A percentile compares a stretch with the other conserved stretches of the same genome.
Evolutionary conservation across 2,113 vertebrate species (phyloP).

Genomic region (zebrafish (Danio rerio)): DNA sequence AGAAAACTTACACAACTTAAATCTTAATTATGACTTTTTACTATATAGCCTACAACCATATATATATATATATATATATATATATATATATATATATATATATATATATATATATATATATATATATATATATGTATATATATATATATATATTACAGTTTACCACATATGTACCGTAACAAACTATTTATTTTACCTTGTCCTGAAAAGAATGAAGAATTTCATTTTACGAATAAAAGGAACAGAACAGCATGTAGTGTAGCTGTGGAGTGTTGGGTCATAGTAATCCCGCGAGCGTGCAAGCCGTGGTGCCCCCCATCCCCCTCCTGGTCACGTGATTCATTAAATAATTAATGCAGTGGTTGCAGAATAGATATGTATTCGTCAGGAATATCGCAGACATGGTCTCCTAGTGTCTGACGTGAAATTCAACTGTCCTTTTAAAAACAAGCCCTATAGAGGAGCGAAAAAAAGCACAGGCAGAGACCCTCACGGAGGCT

Average conservation of each 20-base stretch:
- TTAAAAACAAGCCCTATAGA: slow-evolving; percentile 90
- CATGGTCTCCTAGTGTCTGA: slow-evolving; percentile 90
- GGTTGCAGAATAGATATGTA: slow-evolving; percentile 98
- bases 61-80: too few species aligned
- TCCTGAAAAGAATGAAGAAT: slow-evolving; percentile 22
- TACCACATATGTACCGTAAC: slow-evolving; percentile 30
- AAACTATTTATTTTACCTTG: slow-evolving; percentile 21
- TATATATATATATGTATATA: too few species aligned
- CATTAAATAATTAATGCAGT: slow-evolving; percentile 99
- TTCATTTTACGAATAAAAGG: slow-evolving; percentile 35
- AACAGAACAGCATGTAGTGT: slow-evolving; percentile 56
- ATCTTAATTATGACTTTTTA: not conserved
- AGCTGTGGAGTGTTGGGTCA: slow-evolving; percentile 85
- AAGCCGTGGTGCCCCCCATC: slow-evolving; percentile 81
- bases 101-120: too few species aligned
- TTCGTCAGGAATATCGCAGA: slow-evolving; percentile 93
- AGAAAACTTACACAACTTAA: slow-evolving; percentile 10
- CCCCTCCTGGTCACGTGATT: slow-evolving; percentile 91
- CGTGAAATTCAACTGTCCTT: slow-evolving; percentile 96
- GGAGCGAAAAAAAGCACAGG: slow-evolving; percentile 73
- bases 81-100: too few species aligned
- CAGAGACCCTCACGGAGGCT: slow-evolving; percentile 80
- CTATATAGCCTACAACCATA: not conserved
- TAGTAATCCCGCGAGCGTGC: slow-evolving; percentile 85
- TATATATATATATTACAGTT: not conserved